Percentiles rank a stretch among this genome's conserved stretches.
These are phyloP conservation scores for Onychorhynchus coronatus DNA, from an alignment of 2,113 vertebrate species.

Conservation along the genomic window DNA sequence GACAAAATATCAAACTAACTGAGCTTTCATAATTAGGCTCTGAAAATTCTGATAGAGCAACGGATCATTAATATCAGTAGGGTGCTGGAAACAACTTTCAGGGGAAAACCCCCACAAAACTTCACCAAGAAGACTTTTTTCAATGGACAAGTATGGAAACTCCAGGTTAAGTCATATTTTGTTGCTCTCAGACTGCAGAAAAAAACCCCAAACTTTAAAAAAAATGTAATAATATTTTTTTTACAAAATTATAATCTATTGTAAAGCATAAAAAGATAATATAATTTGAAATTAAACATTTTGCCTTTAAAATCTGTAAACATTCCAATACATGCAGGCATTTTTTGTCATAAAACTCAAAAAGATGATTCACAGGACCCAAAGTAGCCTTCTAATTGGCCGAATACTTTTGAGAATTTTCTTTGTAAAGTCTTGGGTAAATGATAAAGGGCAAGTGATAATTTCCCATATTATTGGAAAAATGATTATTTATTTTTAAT, in stretches of 20 bases:
- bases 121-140: not conserved
- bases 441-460: not conserved
- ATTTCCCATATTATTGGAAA: not conserved
- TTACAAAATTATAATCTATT: not conserved
- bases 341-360: not conserved
- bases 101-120: fast-evolving
- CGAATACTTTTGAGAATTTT: not conserved
- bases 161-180: not conserved
- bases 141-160: not conserved
- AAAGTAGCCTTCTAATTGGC: not conserved
- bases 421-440: not conserved
- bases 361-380: not conserved
- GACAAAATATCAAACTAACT: not conserved
- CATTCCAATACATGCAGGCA: not conserved
- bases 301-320: not conserved
- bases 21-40: not conserved
- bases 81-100: not conserved
- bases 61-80: not conserved
- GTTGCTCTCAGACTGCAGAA: not conserved
- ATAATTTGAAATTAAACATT: not conserved
- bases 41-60: not conserved
- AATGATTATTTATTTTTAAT: not conserved
- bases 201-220: fast-evolving
- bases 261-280: not conserved
- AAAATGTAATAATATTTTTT: not conserved